phyloP scores from a whole-genome alignment of 1,140 invertebrate genomes.

The Rhysida immarginata region DNA sequence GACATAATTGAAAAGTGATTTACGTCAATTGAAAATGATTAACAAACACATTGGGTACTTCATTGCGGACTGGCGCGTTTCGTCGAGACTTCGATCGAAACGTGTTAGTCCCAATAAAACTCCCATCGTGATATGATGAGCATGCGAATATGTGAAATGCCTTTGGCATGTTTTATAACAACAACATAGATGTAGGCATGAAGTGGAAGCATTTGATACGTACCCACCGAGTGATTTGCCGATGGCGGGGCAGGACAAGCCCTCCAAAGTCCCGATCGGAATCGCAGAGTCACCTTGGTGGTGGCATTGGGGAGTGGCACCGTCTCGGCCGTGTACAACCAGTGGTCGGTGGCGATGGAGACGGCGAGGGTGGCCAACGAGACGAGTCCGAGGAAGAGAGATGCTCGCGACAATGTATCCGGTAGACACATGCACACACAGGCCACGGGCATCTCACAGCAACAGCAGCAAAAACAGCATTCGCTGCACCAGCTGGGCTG shows the following conservation, averaged over 20 bases:
- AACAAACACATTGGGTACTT: too few species aligned
- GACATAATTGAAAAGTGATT: too few species aligned
- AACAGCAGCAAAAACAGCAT: not conserved
- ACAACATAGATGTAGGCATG: too few species aligned
- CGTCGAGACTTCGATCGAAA: too few species aligned
- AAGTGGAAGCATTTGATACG: not conserved
- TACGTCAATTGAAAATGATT: too few species aligned
- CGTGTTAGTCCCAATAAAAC: too few species aligned
- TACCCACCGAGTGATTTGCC: conserved; percentile 1
- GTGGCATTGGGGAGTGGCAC: conserved; percentile 3
- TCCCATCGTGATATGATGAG: too few species aligned
- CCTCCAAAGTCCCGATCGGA: conserved; percentile 4
- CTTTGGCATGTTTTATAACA: too few species aligned
- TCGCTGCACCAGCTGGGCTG: not conserved
- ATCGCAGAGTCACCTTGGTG: not conserved
- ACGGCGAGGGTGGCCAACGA: conserved; percentile 18
- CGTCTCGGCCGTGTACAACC: conserved; percentile 21
- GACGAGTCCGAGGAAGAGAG: conserved; percentile 18
- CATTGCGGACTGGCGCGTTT: too few species aligned
- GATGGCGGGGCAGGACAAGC: not conserved
- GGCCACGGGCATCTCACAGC: not conserved
- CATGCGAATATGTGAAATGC: too few species aligned
- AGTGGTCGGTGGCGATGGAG: conserved; percentile 22
- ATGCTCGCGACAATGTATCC: conserved; percentile 11
- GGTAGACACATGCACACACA: conserved; percentile 9